A percentile compares a stretch with the other conserved stretches of the same genome.
These are phyloP conservation scores for Eupithecia inturbata DNA, from an alignment of 2,888 invertebrate species.

Conservation along the genomic window DNA sequence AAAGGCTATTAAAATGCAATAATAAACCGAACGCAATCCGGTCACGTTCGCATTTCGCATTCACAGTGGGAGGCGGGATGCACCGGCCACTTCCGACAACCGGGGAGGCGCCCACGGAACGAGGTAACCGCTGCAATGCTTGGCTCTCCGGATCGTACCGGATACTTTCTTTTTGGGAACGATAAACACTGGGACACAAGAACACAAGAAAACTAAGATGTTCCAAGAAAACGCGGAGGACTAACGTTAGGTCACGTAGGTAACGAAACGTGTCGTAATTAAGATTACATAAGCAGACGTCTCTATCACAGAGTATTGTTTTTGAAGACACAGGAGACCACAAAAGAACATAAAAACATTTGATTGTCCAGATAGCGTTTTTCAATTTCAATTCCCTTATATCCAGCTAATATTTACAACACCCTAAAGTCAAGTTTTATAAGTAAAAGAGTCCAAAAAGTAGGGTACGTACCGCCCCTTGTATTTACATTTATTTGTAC, in stretches of 20 bases:
- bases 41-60: conserved; percentile 68
- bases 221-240: too few species aligned
- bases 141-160: not conserved
- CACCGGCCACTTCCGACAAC: conserved; percentile 63
- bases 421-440: conserved; percentile 21
- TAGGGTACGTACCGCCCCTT: conserved; percentile 26
- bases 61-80: conserved; percentile 61
- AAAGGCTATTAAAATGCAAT: conserved; percentile 49
- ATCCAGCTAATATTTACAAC: conserved; percentile 20
- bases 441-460: conserved; percentile 31
- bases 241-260: not conserved
- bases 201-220: too few species aligned
- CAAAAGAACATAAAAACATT: not conserved
- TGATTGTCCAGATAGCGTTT: not conserved
- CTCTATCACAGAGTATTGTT: not conserved
- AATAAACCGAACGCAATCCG: conserved; percentile 53
- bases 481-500: conserved; percentile 34
- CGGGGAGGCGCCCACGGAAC: conserved; percentile 50
- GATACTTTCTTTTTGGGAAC: not conserved
- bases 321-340: not conserved
- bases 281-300: not conserved
- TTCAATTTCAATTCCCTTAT: conserved; percentile 13
- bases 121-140: conserved; percentile 35
- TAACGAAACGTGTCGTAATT: not conserved
- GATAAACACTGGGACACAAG: not conserved